Base-by-base conservation (phyloP, 2,113 vertebrate species). In the Thunnus thynnus region DNA sequence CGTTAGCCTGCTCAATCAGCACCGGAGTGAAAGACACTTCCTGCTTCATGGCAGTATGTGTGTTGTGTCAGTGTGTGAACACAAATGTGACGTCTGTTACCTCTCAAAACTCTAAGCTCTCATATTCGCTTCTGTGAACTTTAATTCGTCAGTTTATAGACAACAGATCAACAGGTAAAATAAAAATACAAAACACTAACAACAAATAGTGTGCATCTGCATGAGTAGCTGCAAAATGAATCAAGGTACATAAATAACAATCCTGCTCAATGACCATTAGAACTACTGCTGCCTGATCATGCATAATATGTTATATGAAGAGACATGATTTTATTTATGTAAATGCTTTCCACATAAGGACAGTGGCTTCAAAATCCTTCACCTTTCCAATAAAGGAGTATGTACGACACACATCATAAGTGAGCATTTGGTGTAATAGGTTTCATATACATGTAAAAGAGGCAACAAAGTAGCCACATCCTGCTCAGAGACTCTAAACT, bases 1-100 rank as follows among this genome's bases (percentile, higher is more conserved):
- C 64, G 27, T 80, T 76, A 61, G 78, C 63, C 78, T 84, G 90
- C 83, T 77, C 60, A 83, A 78, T 87, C 85, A 82, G 74, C 90
- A 18, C 27, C 16, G 1, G 60, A 91, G 72, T 91, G 76, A 83
- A 64, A 75, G 81, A 80, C 91, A 95, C 94, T 96, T 96, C 95
- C 95, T 96, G 92, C 92, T 94, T 79, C 72, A 54, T 85, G 73
- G 78, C 81, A 79, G 82, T 87, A 68, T 78, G 80, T 83, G 69
- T 71, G 41, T 83, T 76, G 62, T 80, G 81, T 84, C 75, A 63
- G 20, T 70, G 71, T 46, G 44, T 58, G 25, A 16, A 50, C 14
- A n/a, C 13, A 13, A 20, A 3, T 51, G 30, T 91, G 89, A 89
- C 85, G 71, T 72, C 66, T 76, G 25, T 36, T 54, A 71, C 61